Conservation (phyloP, 2,113 vertebrate species). For the human region DNA sequence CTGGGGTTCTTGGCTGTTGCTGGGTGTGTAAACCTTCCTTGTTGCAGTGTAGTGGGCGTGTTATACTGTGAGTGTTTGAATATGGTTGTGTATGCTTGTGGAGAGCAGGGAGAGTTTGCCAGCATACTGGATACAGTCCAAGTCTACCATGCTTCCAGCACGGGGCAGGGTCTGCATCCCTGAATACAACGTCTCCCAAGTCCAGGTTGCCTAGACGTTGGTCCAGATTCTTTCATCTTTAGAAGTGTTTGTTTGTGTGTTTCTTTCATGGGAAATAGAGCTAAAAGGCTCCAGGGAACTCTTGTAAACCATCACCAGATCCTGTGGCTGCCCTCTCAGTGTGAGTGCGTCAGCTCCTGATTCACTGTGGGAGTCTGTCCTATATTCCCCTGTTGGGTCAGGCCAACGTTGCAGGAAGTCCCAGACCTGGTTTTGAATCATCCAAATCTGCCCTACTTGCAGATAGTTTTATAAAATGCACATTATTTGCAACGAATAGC, state of each 20-base stretch:
- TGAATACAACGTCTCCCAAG: not conserved
- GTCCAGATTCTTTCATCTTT: not conserved
- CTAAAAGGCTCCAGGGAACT: not conserved
- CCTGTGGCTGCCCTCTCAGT: not conserved
- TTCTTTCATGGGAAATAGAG: not conserved
- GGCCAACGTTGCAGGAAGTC: not conserved
- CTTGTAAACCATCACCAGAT: not conserved
- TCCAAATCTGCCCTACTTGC: not conserved
- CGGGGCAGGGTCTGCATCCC: too few species aligned
- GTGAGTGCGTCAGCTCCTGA: not conserved
- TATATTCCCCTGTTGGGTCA: not conserved
- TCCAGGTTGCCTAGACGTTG: not conserved
- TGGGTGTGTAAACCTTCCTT: too few species aligned
- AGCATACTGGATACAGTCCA: not conserved
- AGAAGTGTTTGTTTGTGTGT: not conserved
- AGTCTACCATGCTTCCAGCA: not conserved
- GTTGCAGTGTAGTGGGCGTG: not conserved
- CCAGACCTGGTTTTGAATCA: not conserved
- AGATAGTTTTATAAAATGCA: not conserved
- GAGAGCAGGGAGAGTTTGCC: not conserved
- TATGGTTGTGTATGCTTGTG: not conserved
- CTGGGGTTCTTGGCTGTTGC: not conserved
- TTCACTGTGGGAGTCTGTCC: not conserved
- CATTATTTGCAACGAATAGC: not conserved
- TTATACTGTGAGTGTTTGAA: not conserved